Evolutionary conservation across 2,888 invertebrate species (phyloP).

Genomic region (Dusona sp.): DNA sequence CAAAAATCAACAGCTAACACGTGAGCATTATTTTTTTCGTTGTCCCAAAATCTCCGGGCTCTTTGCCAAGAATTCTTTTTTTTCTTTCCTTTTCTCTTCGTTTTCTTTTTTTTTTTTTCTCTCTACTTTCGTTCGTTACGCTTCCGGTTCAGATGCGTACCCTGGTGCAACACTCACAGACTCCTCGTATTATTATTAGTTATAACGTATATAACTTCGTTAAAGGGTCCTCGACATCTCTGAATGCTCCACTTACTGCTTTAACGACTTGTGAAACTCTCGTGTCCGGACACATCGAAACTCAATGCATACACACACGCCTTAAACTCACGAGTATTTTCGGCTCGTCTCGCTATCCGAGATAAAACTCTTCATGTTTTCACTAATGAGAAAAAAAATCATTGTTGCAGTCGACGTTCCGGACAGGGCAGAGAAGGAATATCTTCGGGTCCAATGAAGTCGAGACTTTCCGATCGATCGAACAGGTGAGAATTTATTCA

Average conservation of each 20-base stretch:
- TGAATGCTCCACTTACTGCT: conserved; percentile 36
- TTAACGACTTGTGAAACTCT: conserved; percentile 55
- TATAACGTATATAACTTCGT: conserved; percentile 37
- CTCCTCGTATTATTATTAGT: conserved; percentile 57
- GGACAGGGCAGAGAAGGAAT: conserved; percentile 73
- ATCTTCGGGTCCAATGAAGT: conserved; percentile 77
- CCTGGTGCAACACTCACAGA: background rate
- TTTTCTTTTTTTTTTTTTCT: conserved; percentile 15
- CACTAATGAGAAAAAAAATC: conserved; percentile 4
- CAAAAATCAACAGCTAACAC: conserved; percentile 61
- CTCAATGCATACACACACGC: background rate
- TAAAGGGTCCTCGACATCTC: conserved; percentile 21
- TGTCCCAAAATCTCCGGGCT: background rate
- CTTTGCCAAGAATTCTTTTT: conserved; percentile 25
- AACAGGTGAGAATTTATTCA: conserved; percentile 74
- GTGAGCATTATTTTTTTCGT: conserved; percentile 58
- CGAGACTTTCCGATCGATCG: conserved; percentile 77
- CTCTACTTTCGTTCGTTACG: conserved; percentile 38
- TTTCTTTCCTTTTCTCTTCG: conserved; percentile 2
- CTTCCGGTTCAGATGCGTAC: conserved; percentile 65
- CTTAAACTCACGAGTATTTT: background rate
- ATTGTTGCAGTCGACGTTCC: conserved; percentile 75
- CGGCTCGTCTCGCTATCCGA: background rate
- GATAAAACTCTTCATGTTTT: background rate
- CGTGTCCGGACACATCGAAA: conserved; percentile 24